Conservation (phyloP, 2,888 invertebrate genomes). For the Drosophila melanocephala region DNA sequence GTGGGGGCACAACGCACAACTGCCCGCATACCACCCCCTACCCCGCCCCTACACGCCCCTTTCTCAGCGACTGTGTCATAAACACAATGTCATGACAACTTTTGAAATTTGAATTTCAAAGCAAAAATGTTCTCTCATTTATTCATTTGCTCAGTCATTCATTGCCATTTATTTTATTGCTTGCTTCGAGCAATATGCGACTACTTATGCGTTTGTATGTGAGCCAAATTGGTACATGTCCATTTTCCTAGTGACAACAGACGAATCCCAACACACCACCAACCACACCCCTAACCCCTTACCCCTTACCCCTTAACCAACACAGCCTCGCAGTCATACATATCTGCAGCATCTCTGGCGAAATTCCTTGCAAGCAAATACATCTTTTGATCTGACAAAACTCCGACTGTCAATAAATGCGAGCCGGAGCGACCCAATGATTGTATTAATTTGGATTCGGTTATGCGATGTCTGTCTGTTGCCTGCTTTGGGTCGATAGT, state of each 20-base stretch:
- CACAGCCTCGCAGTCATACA: neutral
- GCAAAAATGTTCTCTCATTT: conserved; percentile 80
- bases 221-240: conserved; percentile 64
- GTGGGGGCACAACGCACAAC: neutral
- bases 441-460: conserved; percentile 78
- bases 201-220: conserved; percentile 13
- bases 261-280: neutral
- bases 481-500: conserved; percentile 54
- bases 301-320: neutral
- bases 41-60: neutral
- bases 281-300: neutral
- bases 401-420: conserved; percentile 69
- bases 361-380: conserved; percentile 65
- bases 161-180: conserved; percentile 82
- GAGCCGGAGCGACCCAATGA: conserved; percentile 58
- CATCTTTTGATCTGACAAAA: conserved; percentile 71
- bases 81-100: conserved; percentile 83
- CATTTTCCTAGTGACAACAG: conserved; percentile 35
- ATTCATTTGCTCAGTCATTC: conserved; percentile 81
- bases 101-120: conserved; percentile 83
- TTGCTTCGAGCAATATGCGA: conserved; percentile 47
- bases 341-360: conserved; percentile 1
- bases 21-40: neutral
- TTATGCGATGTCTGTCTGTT: conserved; percentile 32
- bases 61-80: conserved; percentile 62